Base-by-base conservation (phyloP, 2,888 invertebrate species). In the Seladonia tumulorum region DNA sequence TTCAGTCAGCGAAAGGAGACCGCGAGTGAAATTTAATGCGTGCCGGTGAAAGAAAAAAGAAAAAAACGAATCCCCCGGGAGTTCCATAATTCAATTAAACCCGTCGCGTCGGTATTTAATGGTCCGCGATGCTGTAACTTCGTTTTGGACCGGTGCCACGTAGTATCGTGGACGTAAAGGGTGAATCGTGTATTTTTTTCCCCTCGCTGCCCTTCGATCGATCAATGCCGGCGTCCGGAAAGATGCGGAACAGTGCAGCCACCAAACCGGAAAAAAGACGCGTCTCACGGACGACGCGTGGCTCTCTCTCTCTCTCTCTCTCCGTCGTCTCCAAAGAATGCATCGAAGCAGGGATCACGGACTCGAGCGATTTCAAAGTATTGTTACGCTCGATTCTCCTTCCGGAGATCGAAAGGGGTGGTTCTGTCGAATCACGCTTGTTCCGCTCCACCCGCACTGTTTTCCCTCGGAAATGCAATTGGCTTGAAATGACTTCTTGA, bases 81-180 rank as follows among this genome's bases (percentile, higher is more conserved):
- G 76, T 72, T 76, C 78, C 84, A 87, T 91, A 87, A 88, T 90
- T 90, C 89, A 90, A 90, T 90, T 90, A 90, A 88, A 78, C 84
- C 83, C 82, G 85, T 85, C 86, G 85, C 89, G 88, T 90, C 87
- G 89, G 87, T 90, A 91, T 90, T 92, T 92, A 92, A 92, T 92
- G 90, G 92, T 83, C 92, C 90, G 86, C 90, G 86, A 86, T 86
- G 88, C 81, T 83, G 88, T 87, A 87, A 87, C 89, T 87, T 87
- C 87, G 89, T 83, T 87, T 88, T 90, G 90, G 88, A 88, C 81
- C 87, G 45, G 49, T 88, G 90, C 90, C 90, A 88, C 79, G 79
- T 39, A 75, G 66, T 81, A 80, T 76, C 76, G 68, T 49, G 72
- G 75, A 82, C 76, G 82, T 81, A 80, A 88, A 89, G 89, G 84